Evolutionary conservation across 2,888 invertebrate genomes (phyloP), one percentile per base, ranked within the genome.

Genomic region (Gandaritis pyraliata): DNA sequence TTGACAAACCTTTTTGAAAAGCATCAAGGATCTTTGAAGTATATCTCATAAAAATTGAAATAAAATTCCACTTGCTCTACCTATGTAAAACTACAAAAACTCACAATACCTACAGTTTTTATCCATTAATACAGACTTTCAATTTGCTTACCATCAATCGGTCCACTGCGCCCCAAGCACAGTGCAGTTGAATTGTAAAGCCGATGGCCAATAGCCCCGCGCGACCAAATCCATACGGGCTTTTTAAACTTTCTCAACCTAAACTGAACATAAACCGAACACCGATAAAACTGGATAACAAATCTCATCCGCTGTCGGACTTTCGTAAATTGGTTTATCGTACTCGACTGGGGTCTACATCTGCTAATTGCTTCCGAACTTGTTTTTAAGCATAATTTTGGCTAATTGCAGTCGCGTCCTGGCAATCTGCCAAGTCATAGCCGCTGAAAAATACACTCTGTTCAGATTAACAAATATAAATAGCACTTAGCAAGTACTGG

Each of bases 351-450:
- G 63, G 63, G 79, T 86, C 84, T 85, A 87, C 88, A 88, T 86
- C 87, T 87, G 86, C 85, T 88, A 90, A 90, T 90, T 90, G 86
- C 86, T 88, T 82, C 80, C 70, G 78, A 88, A 88, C 85, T 89
- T 89, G 90, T 90, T 91, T 89, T 89, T 83, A 83, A 85, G 83
- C 86, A 89, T 88, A 87, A 90, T 90, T 90, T 88, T 80, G 83
- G 88, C 88, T 90, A 91, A 91, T 89, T 90, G 88, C 88, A 81
- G 77, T 77, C 82, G 83, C 78, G 83, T 80, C 79, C 81, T 81
- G 89, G 90, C 86, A 69, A 69, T 52, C 69, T 69, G 87, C 88
- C 89, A 88, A 82, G 77, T 76, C 72, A 72, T 46, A 58, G 60
- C 66, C 76, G 73, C 38, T 56, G 74, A 76, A 79, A 82, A 83